A percentile compares a stretch with the other conserved stretches of the same genome.
These are phyloP conservation scores for Cisticola juncidis DNA, from an alignment of 2,113 vertebrate species.

Conservation along the genomic window DNA sequence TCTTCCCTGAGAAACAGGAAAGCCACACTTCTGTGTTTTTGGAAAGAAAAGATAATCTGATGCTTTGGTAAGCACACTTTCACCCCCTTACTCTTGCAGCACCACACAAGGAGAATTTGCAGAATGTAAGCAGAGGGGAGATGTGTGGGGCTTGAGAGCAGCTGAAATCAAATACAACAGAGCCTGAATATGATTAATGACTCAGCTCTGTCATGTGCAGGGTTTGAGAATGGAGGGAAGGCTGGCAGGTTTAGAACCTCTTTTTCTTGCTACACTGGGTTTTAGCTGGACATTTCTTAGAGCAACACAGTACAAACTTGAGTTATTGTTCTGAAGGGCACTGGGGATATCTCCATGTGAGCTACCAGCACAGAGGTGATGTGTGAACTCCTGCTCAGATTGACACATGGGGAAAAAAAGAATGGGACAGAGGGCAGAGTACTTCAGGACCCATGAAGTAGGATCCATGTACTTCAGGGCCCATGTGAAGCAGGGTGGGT, in stretches of 20 bases:
- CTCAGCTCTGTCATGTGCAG: not conserved
- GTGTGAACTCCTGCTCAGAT: not conserved
- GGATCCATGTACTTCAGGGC: no score
- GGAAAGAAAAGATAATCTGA: not conserved
- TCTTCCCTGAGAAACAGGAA: not conserved
- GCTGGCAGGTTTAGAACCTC: not conserved
- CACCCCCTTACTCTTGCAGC: no score
- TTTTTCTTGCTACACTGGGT: not conserved
- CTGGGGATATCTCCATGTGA: not conserved
- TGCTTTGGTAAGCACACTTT: not conserved
- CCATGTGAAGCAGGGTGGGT: not conserved
- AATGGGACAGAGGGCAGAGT: not conserved
- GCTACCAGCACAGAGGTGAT: not conserved
- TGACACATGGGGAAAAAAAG: not conserved
- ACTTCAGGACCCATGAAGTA: not conserved
- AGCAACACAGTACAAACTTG: accelerated
- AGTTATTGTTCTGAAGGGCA: not conserved
- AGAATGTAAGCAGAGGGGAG: not conserved
- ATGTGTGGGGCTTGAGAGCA: not conserved
- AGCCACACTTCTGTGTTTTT: not conserved
- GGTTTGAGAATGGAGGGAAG: not conserved
- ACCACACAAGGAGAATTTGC: not conserved
- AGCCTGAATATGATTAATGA: not conserved
- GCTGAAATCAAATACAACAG: not conserved
- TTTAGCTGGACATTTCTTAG: not conserved